These are phyloP conservation scores for Thrips palmi DNA, from an alignment of 1,140 invertebrate species.

Conservation along the genomic window DNA sequence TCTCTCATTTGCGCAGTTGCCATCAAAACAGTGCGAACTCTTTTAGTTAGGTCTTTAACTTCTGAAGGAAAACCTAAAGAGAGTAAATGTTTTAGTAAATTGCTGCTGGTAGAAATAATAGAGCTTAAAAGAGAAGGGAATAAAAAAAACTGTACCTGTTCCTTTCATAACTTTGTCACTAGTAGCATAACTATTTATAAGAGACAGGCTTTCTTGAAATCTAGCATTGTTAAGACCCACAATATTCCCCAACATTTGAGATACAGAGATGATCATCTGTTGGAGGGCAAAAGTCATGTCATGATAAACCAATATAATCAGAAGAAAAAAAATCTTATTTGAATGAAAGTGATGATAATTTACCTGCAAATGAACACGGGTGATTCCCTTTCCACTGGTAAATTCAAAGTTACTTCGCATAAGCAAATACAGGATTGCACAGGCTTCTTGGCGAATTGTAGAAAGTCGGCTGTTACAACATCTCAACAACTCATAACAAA, in stretches of 20 bases:
- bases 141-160: constrained; percentile 31
- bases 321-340: constrained; percentile 1
- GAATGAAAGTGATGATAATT: constrained; percentile 48
- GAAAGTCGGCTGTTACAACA: constrained; percentile 65
- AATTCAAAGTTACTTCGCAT: constrained; percentile 90
- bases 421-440: constrained; percentile 72
- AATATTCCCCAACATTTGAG: constrained; percentile 72
- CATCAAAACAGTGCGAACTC: constrained; percentile 82
- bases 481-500: constrained; percentile 63
- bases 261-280: constrained; percentile 80
- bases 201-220: constrained; percentile 78
- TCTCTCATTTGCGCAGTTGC: constrained; percentile 85
- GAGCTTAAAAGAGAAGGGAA: neutral
- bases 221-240: constrained; percentile 70
- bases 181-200: constrained; percentile 82
- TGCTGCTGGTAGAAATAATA: neutral
- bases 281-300: constrained; percentile 51
- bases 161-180: constrained; percentile 89
- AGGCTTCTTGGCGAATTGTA: constrained; percentile 68
- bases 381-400: constrained; percentile 59
- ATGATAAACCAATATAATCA: neutral
- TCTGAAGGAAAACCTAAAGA: constrained; percentile 56
- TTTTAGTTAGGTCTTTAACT: constrained; percentile 80
- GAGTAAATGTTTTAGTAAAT: constrained; percentile 5
- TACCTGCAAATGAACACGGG: constrained; percentile 66